Evolutionary conservation across 2,113 vertebrate species (phyloP).

Genomic region (Crotalus viridis): DNA sequence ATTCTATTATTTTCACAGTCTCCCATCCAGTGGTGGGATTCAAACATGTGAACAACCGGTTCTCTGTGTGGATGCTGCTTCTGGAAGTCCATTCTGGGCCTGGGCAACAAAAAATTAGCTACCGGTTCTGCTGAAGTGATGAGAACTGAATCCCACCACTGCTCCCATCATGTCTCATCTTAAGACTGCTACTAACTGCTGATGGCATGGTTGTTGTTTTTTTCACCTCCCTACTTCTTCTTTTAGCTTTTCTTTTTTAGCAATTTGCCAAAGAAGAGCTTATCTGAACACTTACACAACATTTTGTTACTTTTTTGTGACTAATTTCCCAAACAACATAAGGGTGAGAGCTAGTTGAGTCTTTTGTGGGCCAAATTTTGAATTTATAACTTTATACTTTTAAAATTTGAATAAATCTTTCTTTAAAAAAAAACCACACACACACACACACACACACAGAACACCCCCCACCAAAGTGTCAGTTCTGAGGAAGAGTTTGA

Average conservation of each 20-base stretch:
- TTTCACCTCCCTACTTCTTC: background rate
- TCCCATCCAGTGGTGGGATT: background rate
- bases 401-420: background rate
- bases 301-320: background rate
- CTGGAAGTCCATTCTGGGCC: too few species aligned
- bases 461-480: background rate
- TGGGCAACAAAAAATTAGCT: too few species aligned
- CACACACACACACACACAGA: background rate
- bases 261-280: background rate
- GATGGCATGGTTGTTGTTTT: background rate
- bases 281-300: background rate
- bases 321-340: background rate
- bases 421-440: too few species aligned
- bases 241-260: background rate
- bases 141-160: too few species aligned
- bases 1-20: background rate
- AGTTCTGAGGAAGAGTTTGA: background rate
- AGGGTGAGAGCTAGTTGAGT: background rate
- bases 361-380: background rate
- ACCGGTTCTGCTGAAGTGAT: too few species aligned
- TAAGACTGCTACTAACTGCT: background rate
- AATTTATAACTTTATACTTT: background rate
- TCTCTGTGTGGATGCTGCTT: too few species aligned
- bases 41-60: too few species aligned
- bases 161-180: background rate